Evolutionary conservation across 2,888 invertebrate species (phyloP).

Genomic region (Ischnus inquisitorius): DNA sequence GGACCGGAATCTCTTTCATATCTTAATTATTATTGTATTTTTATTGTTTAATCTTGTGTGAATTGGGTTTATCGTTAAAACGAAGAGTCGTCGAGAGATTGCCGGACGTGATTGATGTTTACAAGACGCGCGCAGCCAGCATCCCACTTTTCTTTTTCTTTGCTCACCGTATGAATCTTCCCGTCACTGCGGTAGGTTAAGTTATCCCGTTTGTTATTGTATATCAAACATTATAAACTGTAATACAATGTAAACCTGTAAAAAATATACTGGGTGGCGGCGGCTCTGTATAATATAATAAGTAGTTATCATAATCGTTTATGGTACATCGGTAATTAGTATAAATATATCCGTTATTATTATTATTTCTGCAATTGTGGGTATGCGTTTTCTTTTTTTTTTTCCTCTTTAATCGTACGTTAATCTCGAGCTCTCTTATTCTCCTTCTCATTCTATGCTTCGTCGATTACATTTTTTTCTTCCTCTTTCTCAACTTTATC

Average conservation of each 20-base stretch:
- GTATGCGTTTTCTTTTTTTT: constrained; percentile 20
- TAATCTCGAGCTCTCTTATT: constrained; percentile 74
- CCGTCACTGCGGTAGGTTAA: constrained; percentile 65
- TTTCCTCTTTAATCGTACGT: constrained; percentile 76
- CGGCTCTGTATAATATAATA: constrained; percentile 85
- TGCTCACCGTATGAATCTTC: constrained; percentile 4
- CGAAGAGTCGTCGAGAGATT: not conserved
- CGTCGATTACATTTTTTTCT: constrained; percentile 22
- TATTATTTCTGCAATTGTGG: constrained; percentile 67
- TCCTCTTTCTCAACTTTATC: constrained; percentile 64
- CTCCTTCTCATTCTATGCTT: constrained; percentile 1
- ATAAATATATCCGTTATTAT: constrained; percentile 84
- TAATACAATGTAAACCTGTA: constrained; percentile 86
- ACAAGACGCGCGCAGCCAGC: not conserved
- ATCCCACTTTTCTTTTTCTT: not conserved
- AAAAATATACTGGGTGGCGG: constrained; percentile 86
- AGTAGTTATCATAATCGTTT: constrained; percentile 84
- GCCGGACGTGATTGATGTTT: constrained; percentile 13
- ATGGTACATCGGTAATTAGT: constrained; percentile 81
- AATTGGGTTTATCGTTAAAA: constrained; percentile 8
- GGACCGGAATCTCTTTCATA: constrained; percentile 21
- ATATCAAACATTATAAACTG: constrained; percentile 86
- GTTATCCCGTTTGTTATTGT: constrained; percentile 80
- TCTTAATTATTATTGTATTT: constrained; percentile 56
- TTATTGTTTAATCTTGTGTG: constrained; percentile 27